Conservation (phyloP, 2,797 vertebrate species). For the Gouania willdenowi region DNA sequence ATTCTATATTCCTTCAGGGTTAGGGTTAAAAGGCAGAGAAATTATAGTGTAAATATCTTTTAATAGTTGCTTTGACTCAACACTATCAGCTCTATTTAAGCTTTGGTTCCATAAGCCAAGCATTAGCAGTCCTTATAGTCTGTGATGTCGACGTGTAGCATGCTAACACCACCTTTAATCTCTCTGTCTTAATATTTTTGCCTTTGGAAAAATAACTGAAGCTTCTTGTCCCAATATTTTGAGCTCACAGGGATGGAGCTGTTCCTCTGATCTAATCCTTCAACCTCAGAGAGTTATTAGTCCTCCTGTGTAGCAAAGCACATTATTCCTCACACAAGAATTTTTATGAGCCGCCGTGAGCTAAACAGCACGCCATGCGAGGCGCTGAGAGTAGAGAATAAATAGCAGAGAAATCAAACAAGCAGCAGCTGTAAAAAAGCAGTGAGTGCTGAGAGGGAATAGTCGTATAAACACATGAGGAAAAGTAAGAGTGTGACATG, state of each 20-base stretch:
- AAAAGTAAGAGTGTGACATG: conserved; percentile 46
- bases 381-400: conserved; percentile 53
- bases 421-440: conserved; percentile 33
- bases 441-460: conserved; percentile 24
- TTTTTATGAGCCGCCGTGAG: conserved; percentile 52
- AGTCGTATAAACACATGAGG: conserved; percentile 44
- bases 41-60: too few species aligned
- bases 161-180: too few species aligned
- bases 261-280: conserved; percentile 25
- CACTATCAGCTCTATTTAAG: too few species aligned
- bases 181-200: conserved; percentile 41
- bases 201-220: conserved; percentile 29
- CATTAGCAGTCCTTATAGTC: too few species aligned
- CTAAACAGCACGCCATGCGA: conserved; percentile 46
- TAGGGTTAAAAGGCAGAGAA: too few species aligned
- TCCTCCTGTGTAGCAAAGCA: conserved; percentile 43
- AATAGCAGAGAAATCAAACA: conserved; percentile 58
- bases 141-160: too few species aligned
- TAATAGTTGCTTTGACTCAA: too few species aligned
- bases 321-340: conserved; percentile 49
- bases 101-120: too few species aligned
- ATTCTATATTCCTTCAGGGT: too few species aligned
- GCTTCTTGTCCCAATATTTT: conserved; percentile 55
- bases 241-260: conserved; percentile 4
- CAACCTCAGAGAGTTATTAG: neutral